Conservation (phyloP, 2,888 invertebrate genomes). For the Papilio protenor region DNA sequence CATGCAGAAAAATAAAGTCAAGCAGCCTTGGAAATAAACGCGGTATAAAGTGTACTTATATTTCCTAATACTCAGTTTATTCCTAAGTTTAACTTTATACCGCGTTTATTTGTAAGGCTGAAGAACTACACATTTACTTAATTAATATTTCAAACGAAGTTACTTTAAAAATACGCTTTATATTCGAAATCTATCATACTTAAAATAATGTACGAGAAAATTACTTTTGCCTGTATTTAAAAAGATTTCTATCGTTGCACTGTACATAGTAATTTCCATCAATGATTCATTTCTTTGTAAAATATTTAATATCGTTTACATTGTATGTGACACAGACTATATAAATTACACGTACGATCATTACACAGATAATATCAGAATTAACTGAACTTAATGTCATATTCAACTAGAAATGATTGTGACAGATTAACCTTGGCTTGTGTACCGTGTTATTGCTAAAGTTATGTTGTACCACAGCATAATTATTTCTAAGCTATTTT, state of each 20-base stretch:
- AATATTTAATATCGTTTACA: constrained; percentile 38
- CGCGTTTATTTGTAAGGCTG: too few relatives aligned
- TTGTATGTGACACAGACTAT: constrained; percentile 41
- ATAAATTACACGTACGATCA: constrained; percentile 47
- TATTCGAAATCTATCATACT: background rate
- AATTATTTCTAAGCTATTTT: background rate
- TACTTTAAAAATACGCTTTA: too few relatives aligned
- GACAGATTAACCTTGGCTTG: constrained; percentile 50
- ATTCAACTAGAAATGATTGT: constrained; percentile 53
- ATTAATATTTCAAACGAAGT: too few relatives aligned
- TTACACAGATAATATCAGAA: constrained; percentile 60
- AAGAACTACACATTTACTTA: too few relatives aligned
- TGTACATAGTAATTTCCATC: background rate
- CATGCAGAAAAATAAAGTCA: too few relatives aligned
- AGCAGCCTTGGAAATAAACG: too few relatives aligned
- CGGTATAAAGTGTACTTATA: too few relatives aligned
- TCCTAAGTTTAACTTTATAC: too few relatives aligned
- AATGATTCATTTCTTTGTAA: constrained; percentile 16
- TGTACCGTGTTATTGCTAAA: constrained; percentile 11
- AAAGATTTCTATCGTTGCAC: constrained; percentile 7
- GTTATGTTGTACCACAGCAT: background rate
- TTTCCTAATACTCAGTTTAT: too few relatives aligned
- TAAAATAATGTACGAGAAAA: background rate
- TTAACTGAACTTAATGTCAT: constrained; percentile 59
- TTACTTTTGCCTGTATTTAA: constrained; percentile 2